Evolutionary conservation across 2,797 vertebrate genomes (phyloP), one percentile per base, ranked within the genome.

Genomic region (Salarias fasciatus): DNA sequence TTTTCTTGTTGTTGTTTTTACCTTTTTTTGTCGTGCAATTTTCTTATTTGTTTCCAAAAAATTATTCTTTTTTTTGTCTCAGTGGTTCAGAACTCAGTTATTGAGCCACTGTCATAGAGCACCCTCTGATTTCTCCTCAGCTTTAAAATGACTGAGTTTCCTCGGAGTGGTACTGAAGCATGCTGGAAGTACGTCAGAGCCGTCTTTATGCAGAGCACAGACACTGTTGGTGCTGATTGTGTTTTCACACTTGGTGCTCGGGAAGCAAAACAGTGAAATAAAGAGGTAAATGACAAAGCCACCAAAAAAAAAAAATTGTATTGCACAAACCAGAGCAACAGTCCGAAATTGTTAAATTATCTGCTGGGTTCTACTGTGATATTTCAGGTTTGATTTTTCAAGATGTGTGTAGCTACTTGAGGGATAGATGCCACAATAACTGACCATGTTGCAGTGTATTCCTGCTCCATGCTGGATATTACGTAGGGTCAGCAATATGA

Each of bases 401-500:
- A 57, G 53, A 8, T 42, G 12, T n/a, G n/a, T n/a, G n/a, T 37
- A 43, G 43, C 18, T 12, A 60, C 31, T 37, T n/a, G 42, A 49
- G n/a, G 8, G 15, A 4, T 30, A 42, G 14, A 46, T 52, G 6
- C 14, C 63, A 35, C 18, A 15, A 13, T 11, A 50, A 28, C 28
- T 35, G 15, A 43, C 33, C n/a, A 29, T 2, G 10, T 2, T 60
- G 35, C n/a, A 55, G 40, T 65, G 62, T 44, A 24, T 63, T 40
- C 44, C 40, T 53, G 11, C 14, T 74, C 48, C 7, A 35, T 60
- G 53, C 47, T 38, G 42, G 64, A 70, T 69, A 47, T 52, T 56
- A 48, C 67, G 63, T 58, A 51, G 74, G 82, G 82, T 83, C 72
- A 77, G 60, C 60, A 72, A 63, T 72, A 57, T 50, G 75, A 71